Conservation (phyloP, 2,888 invertebrate genomes). For the Biston stratarius region DNA sequence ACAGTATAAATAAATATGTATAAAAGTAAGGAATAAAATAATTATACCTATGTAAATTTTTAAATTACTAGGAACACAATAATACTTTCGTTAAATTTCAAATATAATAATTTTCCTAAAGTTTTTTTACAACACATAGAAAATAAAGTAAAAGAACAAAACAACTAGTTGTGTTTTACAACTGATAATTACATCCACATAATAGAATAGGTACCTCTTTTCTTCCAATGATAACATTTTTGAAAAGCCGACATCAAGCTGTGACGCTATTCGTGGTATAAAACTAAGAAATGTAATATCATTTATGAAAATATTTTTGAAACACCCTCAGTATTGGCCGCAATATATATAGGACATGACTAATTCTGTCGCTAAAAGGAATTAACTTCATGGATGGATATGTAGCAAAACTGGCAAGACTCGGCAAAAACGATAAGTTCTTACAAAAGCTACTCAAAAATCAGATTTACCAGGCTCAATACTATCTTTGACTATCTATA, state of each 20-base stretch:
- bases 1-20: slow-evolving; percentile 72
- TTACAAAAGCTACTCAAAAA: slow-evolving; percentile 75
- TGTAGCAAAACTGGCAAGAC: slow-evolving; percentile 81
- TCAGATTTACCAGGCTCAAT: slow-evolving; percentile 74
- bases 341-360: slow-evolving; percentile 66
- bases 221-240: slow-evolving; percentile 83
- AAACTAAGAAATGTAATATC: slow-evolving; percentile 77
- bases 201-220: slow-evolving; percentile 83
- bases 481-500: slow-evolving; percentile 75
- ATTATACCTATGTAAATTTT: slow-evolving; percentile 56
- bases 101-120: slow-evolving; percentile 40
- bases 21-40: slow-evolving; percentile 61
- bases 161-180: slow-evolving; percentile 67
- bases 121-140: slow-evolving; percentile 62
- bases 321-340: slow-evolving; percentile 68
- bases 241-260: slow-evolving; percentile 84
- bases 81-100: slow-evolving; percentile 53
- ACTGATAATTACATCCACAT: slow-evolving; percentile 76
- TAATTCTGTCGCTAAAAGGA: slow-evolving; percentile 74
- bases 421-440: slow-evolving; percentile 66
- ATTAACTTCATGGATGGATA: slow-evolving; percentile 81
- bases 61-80: slow-evolving; percentile 64
- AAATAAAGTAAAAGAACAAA: slow-evolving; percentile 63
- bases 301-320: slow-evolving; percentile 77
- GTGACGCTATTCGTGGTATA: slow-evolving; percentile 80